These are phyloP conservation scores for Pectinophora gossypiella DNA, from an alignment of 1,140 invertebrate genomes.

Conservation along the genomic window DNA sequence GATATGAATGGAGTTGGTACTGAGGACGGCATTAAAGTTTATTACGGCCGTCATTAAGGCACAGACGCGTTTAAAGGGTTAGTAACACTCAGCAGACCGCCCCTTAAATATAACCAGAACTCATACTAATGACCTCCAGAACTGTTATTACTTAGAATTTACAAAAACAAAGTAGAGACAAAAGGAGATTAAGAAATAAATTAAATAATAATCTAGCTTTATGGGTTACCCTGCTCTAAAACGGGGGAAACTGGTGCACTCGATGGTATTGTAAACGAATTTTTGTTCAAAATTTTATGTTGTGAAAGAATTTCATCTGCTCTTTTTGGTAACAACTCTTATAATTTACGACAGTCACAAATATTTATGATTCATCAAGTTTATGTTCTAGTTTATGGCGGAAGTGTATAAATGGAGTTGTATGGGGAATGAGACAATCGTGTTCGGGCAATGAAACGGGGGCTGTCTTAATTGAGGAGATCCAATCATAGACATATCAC, in stretches of 20 bases:
- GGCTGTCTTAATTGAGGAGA: not conserved
- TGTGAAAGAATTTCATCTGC: not conserved
- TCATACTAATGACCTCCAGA: conserved; percentile 18
- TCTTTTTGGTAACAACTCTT: not conserved
- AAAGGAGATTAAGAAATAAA: conserved; percentile 4
- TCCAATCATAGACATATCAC: conserved; percentile 22
- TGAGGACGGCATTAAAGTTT: conserved; percentile 18
- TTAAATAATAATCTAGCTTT: not conserved
- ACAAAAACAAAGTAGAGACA: conserved; percentile 12
- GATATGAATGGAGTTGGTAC: conserved; percentile 7
- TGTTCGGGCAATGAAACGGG: not conserved
- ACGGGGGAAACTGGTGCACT: not conserved
- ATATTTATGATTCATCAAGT: not conserved
- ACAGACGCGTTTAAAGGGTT: conserved; percentile 23
- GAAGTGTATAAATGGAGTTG: not conserved
- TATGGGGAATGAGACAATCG: not conserved
- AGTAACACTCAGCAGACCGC: conserved; percentile 9
- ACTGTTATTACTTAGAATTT: conserved; percentile 11
- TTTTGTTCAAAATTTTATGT: not conserved
- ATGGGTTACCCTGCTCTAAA: not conserved
- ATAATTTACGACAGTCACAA: not conserved
- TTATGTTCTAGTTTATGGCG: not conserved
- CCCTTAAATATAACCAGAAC: conserved; percentile 29
- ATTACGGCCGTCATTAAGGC: conserved; percentile 19
- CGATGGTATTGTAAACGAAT: not conserved